Conservation (phyloP, 92 coral and sea anemone genomes). For the Bergia sp. region DNA sequence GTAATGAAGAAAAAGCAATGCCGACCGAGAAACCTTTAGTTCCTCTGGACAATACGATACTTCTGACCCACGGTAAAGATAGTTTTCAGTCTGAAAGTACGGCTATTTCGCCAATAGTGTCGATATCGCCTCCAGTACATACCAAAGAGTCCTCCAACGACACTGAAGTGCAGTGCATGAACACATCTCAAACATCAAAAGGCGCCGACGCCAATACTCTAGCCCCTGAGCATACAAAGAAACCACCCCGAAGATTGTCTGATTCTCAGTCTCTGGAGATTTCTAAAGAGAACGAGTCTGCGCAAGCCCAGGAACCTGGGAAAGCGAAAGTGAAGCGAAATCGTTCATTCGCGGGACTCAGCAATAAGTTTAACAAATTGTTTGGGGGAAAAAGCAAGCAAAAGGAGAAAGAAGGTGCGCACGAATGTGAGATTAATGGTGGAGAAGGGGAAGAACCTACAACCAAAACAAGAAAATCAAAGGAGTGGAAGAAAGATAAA, state of each 20-base stretch:
- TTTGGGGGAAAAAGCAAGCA: slow-evolving; percentile 66
- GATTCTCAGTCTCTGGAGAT: slow-evolving; percentile 19
- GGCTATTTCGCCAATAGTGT: background rate
- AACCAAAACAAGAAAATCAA: slow-evolving; percentile 8
- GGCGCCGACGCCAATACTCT: background rate
- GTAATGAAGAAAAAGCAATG: background rate
- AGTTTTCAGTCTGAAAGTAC: background rate
- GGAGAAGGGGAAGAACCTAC: slow-evolving; percentile 10
- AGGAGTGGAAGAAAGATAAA: slow-evolving; percentile 1
- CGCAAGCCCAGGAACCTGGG: background rate
- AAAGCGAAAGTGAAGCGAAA: slow-evolving; percentile 59
- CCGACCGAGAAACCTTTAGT: background rate
- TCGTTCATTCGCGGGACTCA: slow-evolving; percentile 66
- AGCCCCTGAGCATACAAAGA: background rate
- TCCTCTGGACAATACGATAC: background rate
- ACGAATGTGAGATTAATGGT: slow-evolving; percentile 28
- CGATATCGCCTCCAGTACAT: background rate
- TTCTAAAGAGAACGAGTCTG: slow-evolving; percentile 7
- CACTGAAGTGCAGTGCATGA: background rate
- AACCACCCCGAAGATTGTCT: slow-evolving; percentile 28
- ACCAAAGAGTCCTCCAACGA: background rate
- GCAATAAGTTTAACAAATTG: slow-evolving; percentile 57
- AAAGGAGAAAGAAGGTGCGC: slow-evolving; percentile 34
- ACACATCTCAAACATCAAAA: background rate
- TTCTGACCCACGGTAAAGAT: background rate